phyloP scores from a whole-genome alignment of 1,140 invertebrate genomes.

The Microplitis demolitor region DNA sequence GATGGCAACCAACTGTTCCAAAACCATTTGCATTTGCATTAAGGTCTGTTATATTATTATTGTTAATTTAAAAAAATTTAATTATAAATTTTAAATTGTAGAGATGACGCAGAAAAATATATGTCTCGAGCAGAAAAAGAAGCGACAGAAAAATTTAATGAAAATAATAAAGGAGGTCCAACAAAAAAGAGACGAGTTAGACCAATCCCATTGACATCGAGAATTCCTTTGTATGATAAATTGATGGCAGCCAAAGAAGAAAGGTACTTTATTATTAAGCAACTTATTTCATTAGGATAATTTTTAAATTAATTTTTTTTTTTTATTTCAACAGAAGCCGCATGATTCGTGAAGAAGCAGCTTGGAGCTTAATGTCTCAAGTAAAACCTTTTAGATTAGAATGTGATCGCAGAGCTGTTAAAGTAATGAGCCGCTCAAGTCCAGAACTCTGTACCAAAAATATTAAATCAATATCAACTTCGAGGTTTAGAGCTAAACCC shows the following conservation, averaged over 20 bases:
- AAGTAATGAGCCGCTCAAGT: conserved; percentile 61
- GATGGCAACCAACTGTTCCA: conserved; percentile 63
- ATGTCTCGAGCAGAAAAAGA: conserved; percentile 41
- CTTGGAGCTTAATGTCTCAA: conserved; percentile 55
- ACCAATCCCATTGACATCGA: conserved; percentile 71
- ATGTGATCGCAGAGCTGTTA: conserved; percentile 53
- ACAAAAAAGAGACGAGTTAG: conserved; percentile 58
- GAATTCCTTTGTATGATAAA: conserved; percentile 72
- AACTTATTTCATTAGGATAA: background rate
- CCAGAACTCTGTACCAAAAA: conserved; percentile 60
- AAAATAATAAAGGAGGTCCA: conserved; percentile 55
- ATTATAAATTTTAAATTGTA: conserved; percentile 44
- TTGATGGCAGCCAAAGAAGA: conserved; percentile 72
- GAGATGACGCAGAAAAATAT: conserved; percentile 68
- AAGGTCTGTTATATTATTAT: conserved; percentile 50
- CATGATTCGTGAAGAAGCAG: conserved; percentile 54
- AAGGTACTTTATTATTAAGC: conserved; percentile 58
- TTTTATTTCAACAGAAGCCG: conserved; percentile 45
- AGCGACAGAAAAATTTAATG: conserved; percentile 55
- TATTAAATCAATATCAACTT: conserved; percentile 44
- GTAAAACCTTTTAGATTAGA: conserved; percentile 67
- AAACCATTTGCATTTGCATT: conserved; percentile 72
- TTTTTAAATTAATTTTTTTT: conserved; percentile 7
- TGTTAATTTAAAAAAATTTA: background rate
- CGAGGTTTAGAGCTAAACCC: conserved; percentile 69